These are phyloP conservation scores for Ptilodon capucinus DNA, from an alignment of 2,888 invertebrate genomes.

Conservation along the genomic window DNA sequence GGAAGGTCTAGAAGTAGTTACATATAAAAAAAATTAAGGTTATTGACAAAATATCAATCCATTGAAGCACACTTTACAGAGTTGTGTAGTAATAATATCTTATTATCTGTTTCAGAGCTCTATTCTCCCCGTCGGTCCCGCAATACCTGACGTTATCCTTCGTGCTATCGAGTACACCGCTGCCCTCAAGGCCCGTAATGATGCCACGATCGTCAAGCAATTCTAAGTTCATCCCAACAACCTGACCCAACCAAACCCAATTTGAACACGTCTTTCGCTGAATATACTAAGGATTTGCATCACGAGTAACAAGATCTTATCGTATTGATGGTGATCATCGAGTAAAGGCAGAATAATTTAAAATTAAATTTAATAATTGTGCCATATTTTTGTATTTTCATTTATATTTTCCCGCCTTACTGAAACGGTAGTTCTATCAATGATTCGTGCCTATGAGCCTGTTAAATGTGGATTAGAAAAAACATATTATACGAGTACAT, in stretches of 20 bases:
- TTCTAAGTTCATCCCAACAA: conserved; percentile 10
- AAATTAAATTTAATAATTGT: conserved; percentile 19
- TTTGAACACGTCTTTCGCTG: conserved; percentile 3
- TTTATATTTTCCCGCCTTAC: too few species aligned
- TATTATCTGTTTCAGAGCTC: conserved; percentile 40
- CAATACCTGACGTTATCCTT: conserved; percentile 49
- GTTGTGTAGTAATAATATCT: background rate
- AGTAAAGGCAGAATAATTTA: conserved; percentile 6
- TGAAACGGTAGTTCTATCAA: too few species aligned
- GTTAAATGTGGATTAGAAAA: too few species aligned
- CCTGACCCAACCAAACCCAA: conserved; percentile 5
- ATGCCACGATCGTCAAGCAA: conserved; percentile 7
- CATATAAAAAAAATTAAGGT: too few species aligned
- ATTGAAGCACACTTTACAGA: too few species aligned
- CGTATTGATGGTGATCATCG: background rate
- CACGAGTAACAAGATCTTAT: conserved; percentile 1
- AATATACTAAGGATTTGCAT: conserved; percentile 2
- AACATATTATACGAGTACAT: too few species aligned
- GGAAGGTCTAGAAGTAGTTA: too few species aligned
- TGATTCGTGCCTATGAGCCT: too few species aligned
- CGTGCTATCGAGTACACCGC: conserved; percentile 54
- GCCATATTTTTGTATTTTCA: too few species aligned
- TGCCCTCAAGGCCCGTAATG: conserved; percentile 35
- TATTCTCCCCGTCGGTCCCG: conserved; percentile 50
- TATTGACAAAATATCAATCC: too few species aligned